Conservation (phyloP, 2,113 vertebrate species). For the Myanophis thanlyinensis region DNA sequence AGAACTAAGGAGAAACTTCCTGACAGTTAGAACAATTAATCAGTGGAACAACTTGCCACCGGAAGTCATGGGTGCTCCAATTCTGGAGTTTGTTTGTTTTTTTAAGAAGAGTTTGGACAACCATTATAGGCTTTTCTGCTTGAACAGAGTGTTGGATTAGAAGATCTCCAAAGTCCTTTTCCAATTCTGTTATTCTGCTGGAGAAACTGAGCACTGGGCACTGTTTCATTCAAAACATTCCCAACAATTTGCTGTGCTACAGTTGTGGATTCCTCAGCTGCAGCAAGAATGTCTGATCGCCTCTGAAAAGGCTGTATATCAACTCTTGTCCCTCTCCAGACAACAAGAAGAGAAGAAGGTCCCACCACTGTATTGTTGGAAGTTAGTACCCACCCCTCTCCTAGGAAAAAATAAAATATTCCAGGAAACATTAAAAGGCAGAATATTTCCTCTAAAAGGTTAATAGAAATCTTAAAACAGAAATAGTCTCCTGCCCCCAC, state of each 20-base stretch:
- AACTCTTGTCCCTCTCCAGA: not conserved
- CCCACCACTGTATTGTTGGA: not conserved
- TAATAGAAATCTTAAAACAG: too few species aligned
- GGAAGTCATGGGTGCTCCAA: not conserved
- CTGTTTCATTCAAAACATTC: not conserved
- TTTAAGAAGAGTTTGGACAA: not conserved
- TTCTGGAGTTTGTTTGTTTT: too few species aligned
- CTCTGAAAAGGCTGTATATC: not conserved
- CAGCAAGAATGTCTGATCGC: not conserved
- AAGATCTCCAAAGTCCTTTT: not conserved
- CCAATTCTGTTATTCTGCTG: not conserved
- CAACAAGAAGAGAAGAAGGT: not conserved
- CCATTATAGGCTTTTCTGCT: not conserved
- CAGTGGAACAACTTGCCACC: not conserved
- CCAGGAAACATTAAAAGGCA: too few species aligned
- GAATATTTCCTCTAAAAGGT: too few species aligned
- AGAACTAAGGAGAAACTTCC: not conserved
- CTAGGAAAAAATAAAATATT: too few species aligned
- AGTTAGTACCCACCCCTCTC: too few species aligned
- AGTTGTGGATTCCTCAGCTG: not conserved
- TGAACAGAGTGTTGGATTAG: not conserved
- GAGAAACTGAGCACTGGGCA: conserved; percentile 5
- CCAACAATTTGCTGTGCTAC: not conserved
- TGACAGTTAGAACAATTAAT: not conserved
- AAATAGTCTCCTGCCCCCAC: too few species aligned